Evolutionary conservation across 2,888 invertebrate genomes (phyloP).

Genomic region (Ctena decussata): DNA sequence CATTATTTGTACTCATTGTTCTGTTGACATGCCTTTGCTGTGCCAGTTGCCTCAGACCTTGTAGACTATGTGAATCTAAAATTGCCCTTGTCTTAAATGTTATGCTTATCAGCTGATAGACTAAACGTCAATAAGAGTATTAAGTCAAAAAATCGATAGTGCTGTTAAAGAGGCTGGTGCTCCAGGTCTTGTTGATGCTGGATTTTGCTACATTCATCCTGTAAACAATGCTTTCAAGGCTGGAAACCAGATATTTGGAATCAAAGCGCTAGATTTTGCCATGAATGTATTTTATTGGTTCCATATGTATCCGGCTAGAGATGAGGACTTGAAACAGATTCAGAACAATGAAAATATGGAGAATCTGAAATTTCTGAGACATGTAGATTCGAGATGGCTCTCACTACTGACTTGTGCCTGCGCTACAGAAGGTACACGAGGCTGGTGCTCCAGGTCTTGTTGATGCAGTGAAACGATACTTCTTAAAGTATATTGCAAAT

Average conservation of each 20-base stretch:
- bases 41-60: slow-evolving; percentile 3
- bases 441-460: too few species aligned
- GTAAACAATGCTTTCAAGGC: slow-evolving; percentile 28
- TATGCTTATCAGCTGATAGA: slow-evolving; percentile 4
- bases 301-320: slow-evolving; percentile 22
- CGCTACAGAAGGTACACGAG: slow-evolving; percentile 13
- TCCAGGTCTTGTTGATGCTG: slow-evolving; percentile 18
- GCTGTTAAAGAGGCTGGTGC: slow-evolving; percentile 18
- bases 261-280: slow-evolving; percentile 25
- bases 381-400: slow-evolving; percentile 22
- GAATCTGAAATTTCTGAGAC: slow-evolving; percentile 20
- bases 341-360: slow-evolving; percentile 23
- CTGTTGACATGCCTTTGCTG: slow-evolving; percentile 21
- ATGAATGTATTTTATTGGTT: slow-evolving; percentile 21
- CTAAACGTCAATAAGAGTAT: slow-evolving; percentile 31
- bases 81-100: not conserved
- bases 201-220: slow-evolving; percentile 27
- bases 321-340: slow-evolving; percentile 12
- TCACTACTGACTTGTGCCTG: slow-evolving; percentile 20
- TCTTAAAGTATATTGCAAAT: slow-evolving; percentile 23
- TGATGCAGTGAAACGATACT: slow-evolving; percentile 19
- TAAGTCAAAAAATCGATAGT: slow-evolving; percentile 1
- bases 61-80: slow-evolving; percentile 12
- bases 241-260: slow-evolving; percentile 1
- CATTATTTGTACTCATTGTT: slow-evolving; percentile 16